phyloP scores from a whole-genome alignment of 2,113 vertebrate genomes.

The Sylvia atricapilla region DNA sequence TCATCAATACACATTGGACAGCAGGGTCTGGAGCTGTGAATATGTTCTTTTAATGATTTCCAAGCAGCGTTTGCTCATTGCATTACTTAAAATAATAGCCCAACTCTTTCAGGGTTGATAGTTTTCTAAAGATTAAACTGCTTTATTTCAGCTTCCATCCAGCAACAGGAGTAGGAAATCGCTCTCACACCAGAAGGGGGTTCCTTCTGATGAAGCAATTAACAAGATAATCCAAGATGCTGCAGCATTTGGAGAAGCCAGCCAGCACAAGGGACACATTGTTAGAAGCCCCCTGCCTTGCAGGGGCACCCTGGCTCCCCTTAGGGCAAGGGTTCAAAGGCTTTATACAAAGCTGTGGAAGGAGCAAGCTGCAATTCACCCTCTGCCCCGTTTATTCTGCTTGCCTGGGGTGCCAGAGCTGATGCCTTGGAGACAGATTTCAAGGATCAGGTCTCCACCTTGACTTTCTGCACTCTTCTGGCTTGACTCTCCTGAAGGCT shows the following conservation, averaged over 20 bases:
- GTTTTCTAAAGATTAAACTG: neutral
- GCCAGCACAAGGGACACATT: slow-evolving; percentile 24
- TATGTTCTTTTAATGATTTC: slow-evolving; percentile 23
- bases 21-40: neutral
- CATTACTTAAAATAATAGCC: slow-evolving; percentile 31
- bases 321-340: slow-evolving; percentile 42
- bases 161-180: neutral
- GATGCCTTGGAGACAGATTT: neutral
- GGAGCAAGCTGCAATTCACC: neutral
- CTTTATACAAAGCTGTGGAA: neutral
- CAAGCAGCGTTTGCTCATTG: neutral
- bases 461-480: neutral
- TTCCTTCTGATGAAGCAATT: neutral
- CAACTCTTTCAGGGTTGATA: neutral
- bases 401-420: neutral
- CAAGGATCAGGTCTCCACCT: neutral
- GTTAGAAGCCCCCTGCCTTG: slow-evolving; percentile 13
- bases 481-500: neutral
- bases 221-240: neutral
- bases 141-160: slow-evolving; percentile 8
- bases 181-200: neutral
- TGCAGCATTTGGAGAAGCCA: neutral
- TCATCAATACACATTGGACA: neutral
- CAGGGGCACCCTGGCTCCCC: slow-evolving; percentile 13
- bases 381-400: neutral